Percentiles rank a stretch among this genome's conserved stretches.
Conservation (phyloP, 2,113 vertebrate genomes). For the Jaculus jaculus region DNA sequence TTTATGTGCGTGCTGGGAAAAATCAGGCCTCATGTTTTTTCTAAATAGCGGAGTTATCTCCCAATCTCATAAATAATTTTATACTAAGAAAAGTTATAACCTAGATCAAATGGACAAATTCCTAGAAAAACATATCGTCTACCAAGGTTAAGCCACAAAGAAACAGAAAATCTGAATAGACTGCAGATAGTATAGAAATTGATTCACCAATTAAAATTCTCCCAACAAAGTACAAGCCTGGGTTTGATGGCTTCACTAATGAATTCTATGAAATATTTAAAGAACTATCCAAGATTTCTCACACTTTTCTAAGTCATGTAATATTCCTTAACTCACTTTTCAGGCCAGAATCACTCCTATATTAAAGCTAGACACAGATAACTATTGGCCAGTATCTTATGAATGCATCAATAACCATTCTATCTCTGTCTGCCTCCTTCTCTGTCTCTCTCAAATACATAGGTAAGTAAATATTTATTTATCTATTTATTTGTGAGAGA, state of each 20-base stretch:
- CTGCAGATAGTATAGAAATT: background rate
- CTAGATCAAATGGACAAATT: background rate
- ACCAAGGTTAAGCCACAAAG: background rate
- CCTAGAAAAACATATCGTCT: background rate
- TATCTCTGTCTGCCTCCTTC: too few species aligned
- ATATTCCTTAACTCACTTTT: background rate
- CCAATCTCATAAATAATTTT: background rate
- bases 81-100: background rate
- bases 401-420: background rate
- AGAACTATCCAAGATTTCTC: background rate
- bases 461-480: too few species aligned
- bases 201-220: background rate
- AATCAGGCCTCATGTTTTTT: too few species aligned
- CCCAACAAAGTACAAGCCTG: background rate
- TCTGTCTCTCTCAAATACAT: too few species aligned
- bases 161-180: background rate
- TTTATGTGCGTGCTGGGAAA: too few species aligned
- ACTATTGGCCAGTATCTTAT: background rate
- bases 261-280: background rate
- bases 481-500: too few species aligned
- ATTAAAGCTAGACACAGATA: background rate
- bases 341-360: background rate
- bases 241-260: background rate
- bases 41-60: too few species aligned
- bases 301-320: background rate